phyloP scores from a whole-genome alignment of 1,140 invertebrate genomes.

The Drosophila watanabei region DNA sequence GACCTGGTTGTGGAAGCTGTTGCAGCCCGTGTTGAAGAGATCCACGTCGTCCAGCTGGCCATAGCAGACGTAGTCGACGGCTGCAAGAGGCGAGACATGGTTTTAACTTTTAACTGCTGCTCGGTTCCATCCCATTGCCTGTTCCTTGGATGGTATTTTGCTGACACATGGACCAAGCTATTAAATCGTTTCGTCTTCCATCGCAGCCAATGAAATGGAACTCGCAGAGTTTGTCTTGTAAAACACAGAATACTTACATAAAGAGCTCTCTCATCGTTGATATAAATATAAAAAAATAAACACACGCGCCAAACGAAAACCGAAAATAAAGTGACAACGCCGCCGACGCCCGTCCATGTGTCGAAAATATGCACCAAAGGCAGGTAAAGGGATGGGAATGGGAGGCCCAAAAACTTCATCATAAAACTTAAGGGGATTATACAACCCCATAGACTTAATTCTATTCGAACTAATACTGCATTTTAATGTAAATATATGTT shows the following conservation, averaged over 20 bases:
- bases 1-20: slow-evolving; percentile 81
- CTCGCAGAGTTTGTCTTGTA: slow-evolving; percentile 73
- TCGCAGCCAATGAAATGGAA: slow-evolving; percentile 83
- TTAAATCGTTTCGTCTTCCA: slow-evolving; percentile 30
- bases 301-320: slow-evolving; percentile 32
- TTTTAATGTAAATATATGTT: neutral
- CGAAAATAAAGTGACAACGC: slow-evolving; percentile 26
- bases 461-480: neutral
- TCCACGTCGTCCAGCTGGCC: slow-evolving; percentile 81
- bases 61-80: slow-evolving; percentile 81
- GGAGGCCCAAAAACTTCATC: no score
- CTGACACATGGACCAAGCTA: slow-evolving; percentile 80
- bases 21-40: slow-evolving; percentile 74
- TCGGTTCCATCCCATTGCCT: slow-evolving; percentile 82
- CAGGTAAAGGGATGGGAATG: slow-evolving; percentile 24
- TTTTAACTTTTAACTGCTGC: slow-evolving; percentile 72
- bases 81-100: slow-evolving; percentile 50
- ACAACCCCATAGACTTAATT: neutral
- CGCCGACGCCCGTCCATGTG: slow-evolving; percentile 62
- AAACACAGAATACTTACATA: slow-evolving; percentile 66
- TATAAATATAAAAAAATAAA: neutral
- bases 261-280: slow-evolving; percentile 20
- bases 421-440: neutral
- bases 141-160: slow-evolving; percentile 71
- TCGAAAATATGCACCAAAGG: slow-evolving; percentile 77